phyloP scores from a whole-genome alignment of 2,888 invertebrate species.

The Cerastis rubricosa region DNA sequence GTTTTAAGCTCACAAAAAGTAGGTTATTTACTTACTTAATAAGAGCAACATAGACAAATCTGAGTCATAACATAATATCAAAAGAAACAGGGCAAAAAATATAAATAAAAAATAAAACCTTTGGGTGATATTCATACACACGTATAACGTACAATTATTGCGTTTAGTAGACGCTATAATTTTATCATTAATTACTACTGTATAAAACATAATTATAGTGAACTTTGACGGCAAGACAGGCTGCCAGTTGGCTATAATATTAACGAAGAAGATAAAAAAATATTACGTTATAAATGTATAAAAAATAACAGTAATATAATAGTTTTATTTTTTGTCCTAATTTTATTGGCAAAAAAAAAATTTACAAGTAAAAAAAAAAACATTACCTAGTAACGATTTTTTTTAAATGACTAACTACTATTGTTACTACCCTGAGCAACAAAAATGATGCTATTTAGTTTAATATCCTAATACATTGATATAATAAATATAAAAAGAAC shows the following conservation, averaged over 20 bases:
- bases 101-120: background rate
- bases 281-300: background rate
- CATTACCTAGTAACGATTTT: no score
- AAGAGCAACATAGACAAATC: constrained; percentile 3
- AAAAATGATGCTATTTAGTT: background rate
- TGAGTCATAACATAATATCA: constrained; percentile 20
- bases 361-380: no score
- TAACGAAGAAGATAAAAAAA: constrained; percentile 6
- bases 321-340: background rate
- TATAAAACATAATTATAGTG: constrained; percentile 34
- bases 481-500: background rate
- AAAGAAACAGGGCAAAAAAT: constrained; percentile 18
- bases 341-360: no score
- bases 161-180: constrained; percentile 42
- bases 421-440: background rate
- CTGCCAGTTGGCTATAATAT: background rate
- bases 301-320: background rate
- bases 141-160: constrained; percentile 39
- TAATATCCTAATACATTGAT: background rate
- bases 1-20: constrained; percentile 16
- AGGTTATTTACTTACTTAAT: constrained; percentile 12
- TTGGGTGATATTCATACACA: constrained; percentile 6
- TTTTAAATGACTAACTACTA: background rate
- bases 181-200: constrained; percentile 47
- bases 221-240: constrained; percentile 3